These are phyloP conservation scores for Panagrolaimus sp. DNA, from an alignment of 1,140 invertebrate species.

Conservation along the genomic window DNA sequence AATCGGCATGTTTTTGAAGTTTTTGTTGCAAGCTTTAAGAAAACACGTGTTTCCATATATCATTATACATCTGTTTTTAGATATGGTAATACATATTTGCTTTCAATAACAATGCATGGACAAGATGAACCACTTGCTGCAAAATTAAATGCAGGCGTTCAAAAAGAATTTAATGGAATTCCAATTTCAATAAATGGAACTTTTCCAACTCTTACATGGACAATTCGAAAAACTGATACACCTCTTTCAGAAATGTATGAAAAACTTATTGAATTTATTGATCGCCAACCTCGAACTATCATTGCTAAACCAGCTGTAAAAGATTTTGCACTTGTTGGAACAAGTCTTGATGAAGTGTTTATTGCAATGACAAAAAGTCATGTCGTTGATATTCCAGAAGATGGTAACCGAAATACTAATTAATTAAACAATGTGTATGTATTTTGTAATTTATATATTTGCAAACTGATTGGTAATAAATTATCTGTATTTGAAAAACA, in stretches of 20 bases:
- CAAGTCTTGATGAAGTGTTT: no score
- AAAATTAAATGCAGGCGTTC: neutral
- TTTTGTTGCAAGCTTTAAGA: no score
- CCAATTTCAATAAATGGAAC: neutral
- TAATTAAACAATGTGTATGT: no score
- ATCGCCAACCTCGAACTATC: neutral
- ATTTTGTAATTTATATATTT: no score
- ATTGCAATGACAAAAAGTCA: no score
- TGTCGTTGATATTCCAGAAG: no score
- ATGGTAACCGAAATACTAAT: no score
- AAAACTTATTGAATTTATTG: neutral
- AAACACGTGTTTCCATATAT: no score
- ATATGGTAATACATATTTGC: slow-evolving; percentile 1
- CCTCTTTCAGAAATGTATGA: neutral
- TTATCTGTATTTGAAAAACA: no score
- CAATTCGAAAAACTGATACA: neutral
- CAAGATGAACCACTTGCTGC: neutral
- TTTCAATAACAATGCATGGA: slow-evolving; percentile 5
- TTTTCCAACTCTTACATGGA: neutral
- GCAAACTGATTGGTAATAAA: no score
- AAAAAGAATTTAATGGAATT: neutral
- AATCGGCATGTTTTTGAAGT: neutral
- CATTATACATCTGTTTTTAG: neutral
- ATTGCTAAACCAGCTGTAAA: no score
- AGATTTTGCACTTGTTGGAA: no score